Conservation (phyloP, 2,113 vertebrate species). For the Macroglossus sobrinus region DNA sequence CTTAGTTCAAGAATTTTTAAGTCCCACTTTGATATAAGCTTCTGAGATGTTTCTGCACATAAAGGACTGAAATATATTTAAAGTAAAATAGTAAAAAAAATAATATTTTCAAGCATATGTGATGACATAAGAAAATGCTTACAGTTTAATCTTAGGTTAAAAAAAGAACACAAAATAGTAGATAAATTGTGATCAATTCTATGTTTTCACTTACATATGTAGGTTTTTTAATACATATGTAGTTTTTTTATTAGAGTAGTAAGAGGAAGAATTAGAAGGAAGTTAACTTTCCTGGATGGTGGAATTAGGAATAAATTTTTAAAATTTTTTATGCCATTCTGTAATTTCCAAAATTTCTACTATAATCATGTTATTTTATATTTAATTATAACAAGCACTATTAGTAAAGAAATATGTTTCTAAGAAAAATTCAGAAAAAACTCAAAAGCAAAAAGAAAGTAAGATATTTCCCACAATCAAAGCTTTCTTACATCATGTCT, state of each 20-base stretch:
- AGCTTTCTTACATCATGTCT: neutral
- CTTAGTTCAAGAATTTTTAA: neutral
- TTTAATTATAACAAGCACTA: neutral
- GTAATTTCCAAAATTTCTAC: slow-evolving; percentile 24
- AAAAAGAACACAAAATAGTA: neutral
- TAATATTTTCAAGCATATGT: neutral
- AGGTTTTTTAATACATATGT: neutral
- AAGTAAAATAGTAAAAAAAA: neutral
- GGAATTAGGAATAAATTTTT: neutral
- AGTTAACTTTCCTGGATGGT: neutral
- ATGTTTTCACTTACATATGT: neutral
- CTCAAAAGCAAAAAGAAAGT: neutral
- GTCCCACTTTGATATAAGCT: neutral
- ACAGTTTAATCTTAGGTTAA: neutral
- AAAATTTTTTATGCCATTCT: neutral
- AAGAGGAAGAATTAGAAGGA: neutral
- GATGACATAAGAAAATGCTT: neutral
- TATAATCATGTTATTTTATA: neutral
- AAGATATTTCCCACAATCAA: neutral
- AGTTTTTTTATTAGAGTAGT: neutral
- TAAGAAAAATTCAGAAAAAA: slow-evolving; percentile 9
- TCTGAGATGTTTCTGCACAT: neutral
- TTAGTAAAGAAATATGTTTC: neutral
- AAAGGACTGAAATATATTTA: neutral
- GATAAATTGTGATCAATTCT: neutral